Evolutionary conservation across 2,888 invertebrate genomes (phyloP).

Genomic region (Cheiracanthium punctorium): DNA sequence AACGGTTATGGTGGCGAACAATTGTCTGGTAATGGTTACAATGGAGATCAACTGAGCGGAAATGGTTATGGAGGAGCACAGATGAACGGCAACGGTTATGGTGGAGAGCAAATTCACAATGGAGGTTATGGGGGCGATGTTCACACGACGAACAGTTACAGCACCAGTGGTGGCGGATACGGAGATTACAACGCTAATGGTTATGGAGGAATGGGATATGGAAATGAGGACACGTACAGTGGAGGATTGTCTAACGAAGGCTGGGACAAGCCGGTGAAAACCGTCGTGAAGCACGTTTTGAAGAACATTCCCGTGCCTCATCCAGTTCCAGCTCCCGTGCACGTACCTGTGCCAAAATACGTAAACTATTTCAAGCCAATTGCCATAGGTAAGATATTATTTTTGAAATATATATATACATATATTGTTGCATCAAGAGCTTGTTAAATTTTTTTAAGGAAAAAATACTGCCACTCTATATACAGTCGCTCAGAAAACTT

Average conservation of each 20-base stretch:
- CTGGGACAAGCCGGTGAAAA: constrained; percentile 39
- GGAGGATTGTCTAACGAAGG: constrained; percentile 9
- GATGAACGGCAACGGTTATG: not conserved
- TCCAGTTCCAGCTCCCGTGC: constrained; percentile 50
- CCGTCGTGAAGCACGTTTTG: constrained; percentile 40
- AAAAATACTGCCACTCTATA: too few relatives aligned
- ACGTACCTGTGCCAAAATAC: constrained; percentile 48
- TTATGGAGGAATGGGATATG: not conserved
- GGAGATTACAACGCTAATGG: not conserved
- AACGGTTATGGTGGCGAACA: not conserved
- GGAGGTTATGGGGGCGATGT: not conserved
- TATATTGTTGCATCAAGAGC: too few relatives aligned
- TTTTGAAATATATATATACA: too few relatives aligned
- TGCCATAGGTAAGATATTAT: constrained; percentile 46
- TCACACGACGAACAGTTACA: constrained; percentile 1
- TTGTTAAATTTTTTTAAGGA: too few relatives aligned
- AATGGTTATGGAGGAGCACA: not conserved
- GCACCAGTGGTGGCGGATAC: not conserved
- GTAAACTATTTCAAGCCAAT: constrained; percentile 63
- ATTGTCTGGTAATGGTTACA: not conserved
- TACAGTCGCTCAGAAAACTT: too few relatives aligned
- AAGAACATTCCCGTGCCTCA: constrained; percentile 61
- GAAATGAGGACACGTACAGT: not conserved
- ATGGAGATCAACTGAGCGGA: not conserved
- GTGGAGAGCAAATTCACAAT: not conserved